Base-by-base conservation (phyloP, 2,113 vertebrate species). In the Zapornia atra region DNA sequence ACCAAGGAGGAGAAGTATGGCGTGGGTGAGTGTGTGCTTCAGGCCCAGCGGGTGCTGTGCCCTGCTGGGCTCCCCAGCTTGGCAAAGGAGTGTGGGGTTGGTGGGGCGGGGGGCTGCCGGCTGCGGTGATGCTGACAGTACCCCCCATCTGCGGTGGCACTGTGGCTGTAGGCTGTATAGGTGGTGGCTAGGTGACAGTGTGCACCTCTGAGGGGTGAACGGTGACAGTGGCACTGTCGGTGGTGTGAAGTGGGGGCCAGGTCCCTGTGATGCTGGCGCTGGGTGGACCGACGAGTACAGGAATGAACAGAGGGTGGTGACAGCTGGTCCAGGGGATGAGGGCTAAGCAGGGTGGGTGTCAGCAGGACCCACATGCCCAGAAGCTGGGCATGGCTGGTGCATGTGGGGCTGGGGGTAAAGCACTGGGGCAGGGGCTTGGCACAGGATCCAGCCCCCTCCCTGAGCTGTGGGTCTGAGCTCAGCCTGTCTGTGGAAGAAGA, bases 1-100 rank as follows among this genome's bases (percentile, higher is more conserved):
- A 94, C 88, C 90, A 96, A 91, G 94, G 84, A 94, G 63, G 89
- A 94, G 82, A 96, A 97, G 25, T 90, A 71, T 8, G 96, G 96
- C 0, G 96, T 97, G 54, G 96, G 96, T 97, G 82, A 95, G 96
- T 95, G 82, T 18, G 7, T 50, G 14, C 25, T 26, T 11, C 0
- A 3, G 53, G n/a, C 25, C 69, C 42, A 26, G 12, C 0, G 2
- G 38, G 20, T 1, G 2, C 56, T 0, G 1, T 13, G 13, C 17
- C 1, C 69, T 2, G 2, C 2, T 5, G 44, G 56, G 34, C 21
- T 34, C 31, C 44, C 20, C 0, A 4, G 7, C 36, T 57, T 1
- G 0, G 15, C 1, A 1, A 8, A 26, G 72, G n/a, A 50, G 4
- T 1, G 14, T 2, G 0, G 59, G 59, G n/a, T 20, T 60, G 63